These are phyloP conservation scores for Apodemus speciosus DNA, from an alignment of 2,113 vertebrate genomes.

Conservation along the genomic window DNA sequence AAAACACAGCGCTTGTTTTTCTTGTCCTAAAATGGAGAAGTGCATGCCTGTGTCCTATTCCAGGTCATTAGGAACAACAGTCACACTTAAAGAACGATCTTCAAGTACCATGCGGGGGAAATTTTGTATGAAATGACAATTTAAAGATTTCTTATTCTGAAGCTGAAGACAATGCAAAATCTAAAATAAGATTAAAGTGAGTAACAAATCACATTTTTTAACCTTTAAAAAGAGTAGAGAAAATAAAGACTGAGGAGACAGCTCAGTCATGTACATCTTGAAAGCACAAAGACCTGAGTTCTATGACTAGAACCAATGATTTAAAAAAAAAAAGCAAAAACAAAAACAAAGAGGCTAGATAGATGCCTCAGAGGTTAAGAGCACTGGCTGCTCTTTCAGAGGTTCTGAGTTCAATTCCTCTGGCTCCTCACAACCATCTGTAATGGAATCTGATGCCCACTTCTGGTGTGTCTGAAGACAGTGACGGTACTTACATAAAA, in stretches of 20 bases:
- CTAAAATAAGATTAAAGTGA: slow-evolving; percentile 15
- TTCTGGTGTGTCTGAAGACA: too few species aligned
- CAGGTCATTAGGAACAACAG: slow-evolving; percentile 1
- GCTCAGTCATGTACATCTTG: not conserved
- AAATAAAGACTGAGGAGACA: not conserved
- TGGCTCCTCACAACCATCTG: too few species aligned
- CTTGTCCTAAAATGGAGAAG: slow-evolving; percentile 53
- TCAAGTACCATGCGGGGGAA: slow-evolving; percentile 22
- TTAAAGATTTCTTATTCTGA: slow-evolving; percentile 18
- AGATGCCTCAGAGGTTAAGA: too few species aligned
- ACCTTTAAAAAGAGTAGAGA: not conserved
- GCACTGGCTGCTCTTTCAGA: too few species aligned
- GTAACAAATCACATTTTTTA: not conserved
- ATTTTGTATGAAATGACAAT: not conserved
- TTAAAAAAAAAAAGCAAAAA: not conserved
- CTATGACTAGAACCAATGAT: not conserved
- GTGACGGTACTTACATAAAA: too few species aligned
- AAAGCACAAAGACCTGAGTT: not conserved
- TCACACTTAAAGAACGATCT: not conserved
- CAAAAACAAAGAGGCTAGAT: too few species aligned
- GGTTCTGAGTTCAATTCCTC: too few species aligned
- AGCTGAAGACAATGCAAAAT: slow-evolving; percentile 7
- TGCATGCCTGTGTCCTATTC: slow-evolving; percentile 13
- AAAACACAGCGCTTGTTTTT: slow-evolving; percentile 31
- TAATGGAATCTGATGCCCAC: too few species aligned